Base-by-base conservation (phyloP, 1,140 invertebrate genomes). In the Drosophila sturtevanti region DNA sequence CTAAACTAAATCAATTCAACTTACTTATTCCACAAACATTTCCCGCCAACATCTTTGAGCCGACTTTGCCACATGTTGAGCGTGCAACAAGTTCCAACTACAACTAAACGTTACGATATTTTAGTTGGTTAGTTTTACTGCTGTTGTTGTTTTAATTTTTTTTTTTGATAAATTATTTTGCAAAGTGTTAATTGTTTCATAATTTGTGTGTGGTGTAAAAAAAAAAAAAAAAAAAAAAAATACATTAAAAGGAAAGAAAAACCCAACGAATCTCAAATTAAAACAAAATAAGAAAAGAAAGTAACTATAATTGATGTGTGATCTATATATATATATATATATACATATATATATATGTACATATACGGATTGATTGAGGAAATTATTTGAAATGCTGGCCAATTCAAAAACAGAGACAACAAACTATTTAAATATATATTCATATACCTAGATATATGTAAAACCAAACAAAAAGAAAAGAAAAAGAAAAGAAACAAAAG, bases 71-170 rank as follows among this genome's bases (percentile, higher is more conserved):
- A 64, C 51, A 64, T 64, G 34, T 54, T 64, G 51, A 55, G 51
- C 48, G 62, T 74, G 72, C 72, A 75, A 75, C 72, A 75, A 75
- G 72, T 75, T 72, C 41, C n/a, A 21, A 21, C 16, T 68, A 37
- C 22, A 61, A 48, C 34, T 31, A 31, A 6, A 31, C 7, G 27
- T 6, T 6, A 31, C 27, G 27, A 31, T 31, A 31, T 31, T 31
- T 6, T 6, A 31, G 3, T 31, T 31, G 7, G 27, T 31, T 31
- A 61, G 16, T 41, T 44, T 24, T 27, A 6, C 6, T 24, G 5
- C 11, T 58, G 55, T 55, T 62, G 60, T 27, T 37, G 14, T 11
- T 44, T 21, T 48, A n/a, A n/a, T n/a, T 2, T 21, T 18, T 18
- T 41, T 0, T 41, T 41, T 41, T 41, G 14, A 4, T 22, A 12